These are phyloP conservation scores for Mesocentrotus franciscanus DNA, from an alignment of 53 echinoderm and acorn worm genomes.

Conservation along the genomic window DNA sequence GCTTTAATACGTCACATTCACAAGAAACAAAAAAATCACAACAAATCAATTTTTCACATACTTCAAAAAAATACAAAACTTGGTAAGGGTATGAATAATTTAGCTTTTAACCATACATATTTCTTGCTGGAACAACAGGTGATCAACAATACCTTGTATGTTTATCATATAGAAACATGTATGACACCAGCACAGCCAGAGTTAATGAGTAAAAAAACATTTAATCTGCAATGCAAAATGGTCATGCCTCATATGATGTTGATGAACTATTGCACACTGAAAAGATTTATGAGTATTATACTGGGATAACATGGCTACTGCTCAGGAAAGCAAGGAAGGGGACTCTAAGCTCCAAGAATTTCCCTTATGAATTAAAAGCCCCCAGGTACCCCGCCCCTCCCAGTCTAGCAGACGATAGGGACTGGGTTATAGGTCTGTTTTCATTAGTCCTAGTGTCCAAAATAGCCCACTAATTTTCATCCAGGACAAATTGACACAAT, in stretches of 20 bases:
- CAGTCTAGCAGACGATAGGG: not conserved
- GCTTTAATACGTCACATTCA: no score
- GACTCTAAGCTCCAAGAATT: conserved; percentile 33
- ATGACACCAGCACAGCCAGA: no score
- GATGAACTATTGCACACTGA: not conserved
- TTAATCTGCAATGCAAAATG: not conserved
- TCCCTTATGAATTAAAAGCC: conserved; percentile 40
- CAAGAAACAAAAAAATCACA: no score
- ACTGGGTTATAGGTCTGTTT: not conserved
- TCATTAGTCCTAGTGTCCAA: not conserved
- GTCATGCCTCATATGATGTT: not conserved
- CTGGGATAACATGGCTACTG: not conserved
- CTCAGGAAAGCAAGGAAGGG: conserved; percentile 34
- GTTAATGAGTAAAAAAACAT: not conserved
- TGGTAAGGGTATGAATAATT: no score
- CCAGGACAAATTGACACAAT: no score
- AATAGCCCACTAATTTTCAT: not conserved
- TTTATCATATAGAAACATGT: no score
- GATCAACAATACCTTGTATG: no score
- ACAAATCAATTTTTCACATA: no score
- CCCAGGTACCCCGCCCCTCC: conserved; percentile 27
- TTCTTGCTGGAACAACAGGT: no score
- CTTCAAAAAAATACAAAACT: no score
- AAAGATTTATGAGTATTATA: not conserved
- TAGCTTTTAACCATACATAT: no score